Conservation (phyloP, 2,888 invertebrate species). For the Noctua pronuba region DNA sequence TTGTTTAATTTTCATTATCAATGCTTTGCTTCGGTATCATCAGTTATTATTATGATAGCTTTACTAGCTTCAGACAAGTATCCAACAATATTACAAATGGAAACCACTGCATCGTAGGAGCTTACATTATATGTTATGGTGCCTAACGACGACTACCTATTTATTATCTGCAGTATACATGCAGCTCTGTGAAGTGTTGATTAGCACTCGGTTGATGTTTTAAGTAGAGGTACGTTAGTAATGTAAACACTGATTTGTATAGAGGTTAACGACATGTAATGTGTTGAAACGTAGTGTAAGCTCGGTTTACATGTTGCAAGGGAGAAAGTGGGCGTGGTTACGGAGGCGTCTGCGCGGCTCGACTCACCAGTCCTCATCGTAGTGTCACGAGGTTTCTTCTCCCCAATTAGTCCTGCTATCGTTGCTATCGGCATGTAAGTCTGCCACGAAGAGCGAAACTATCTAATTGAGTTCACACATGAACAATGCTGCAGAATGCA, state of each 20-base stretch:
- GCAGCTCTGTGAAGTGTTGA: conserved; percentile 69
- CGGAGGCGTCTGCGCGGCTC: conserved; percentile 56
- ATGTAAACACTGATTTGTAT: conserved; percentile 75
- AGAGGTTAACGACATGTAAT: conserved; percentile 75
- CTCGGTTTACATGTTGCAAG: conserved; percentile 69
- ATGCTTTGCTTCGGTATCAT: not conserved
- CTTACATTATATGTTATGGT: conserved; percentile 39
- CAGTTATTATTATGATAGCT: not conserved
- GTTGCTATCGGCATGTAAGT: conserved; percentile 73
- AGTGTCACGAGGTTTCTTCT: conserved; percentile 65
- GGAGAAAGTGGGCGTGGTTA: conserved; percentile 73
- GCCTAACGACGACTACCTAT: conserved; percentile 41
- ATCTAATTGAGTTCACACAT: conserved; percentile 85
- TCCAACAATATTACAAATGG: conserved; percentile 21
- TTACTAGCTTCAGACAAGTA: not conserved
- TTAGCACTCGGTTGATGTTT: conserved; percentile 70
- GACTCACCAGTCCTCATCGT: conserved; percentile 30
- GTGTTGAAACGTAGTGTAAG: conserved; percentile 72
- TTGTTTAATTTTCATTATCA: conserved; percentile 34
- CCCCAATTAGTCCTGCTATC: conserved; percentile 76
- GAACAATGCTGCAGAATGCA: conserved; percentile 80
- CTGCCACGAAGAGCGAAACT: conserved; percentile 77
- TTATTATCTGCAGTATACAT: conserved; percentile 64
- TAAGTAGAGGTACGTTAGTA: conserved; percentile 68
- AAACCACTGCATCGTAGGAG: conserved; percentile 10